phyloP scores from a whole-genome alignment of 2,888 invertebrate genomes.

The Catotricha subobsoleta region DNA sequence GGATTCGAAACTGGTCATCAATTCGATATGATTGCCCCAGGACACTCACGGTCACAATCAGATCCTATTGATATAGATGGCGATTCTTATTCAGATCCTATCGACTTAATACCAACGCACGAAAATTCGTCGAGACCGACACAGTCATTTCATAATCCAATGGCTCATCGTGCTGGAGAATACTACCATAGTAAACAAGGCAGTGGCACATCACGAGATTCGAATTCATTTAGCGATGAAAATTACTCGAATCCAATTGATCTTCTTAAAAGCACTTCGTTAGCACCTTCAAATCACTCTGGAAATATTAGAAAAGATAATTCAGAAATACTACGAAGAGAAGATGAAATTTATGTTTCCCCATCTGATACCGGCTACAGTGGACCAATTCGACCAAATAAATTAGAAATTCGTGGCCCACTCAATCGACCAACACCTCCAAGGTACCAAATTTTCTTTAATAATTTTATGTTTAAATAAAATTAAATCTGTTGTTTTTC shows the following conservation, averaged over 20 bases:
- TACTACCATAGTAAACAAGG: not conserved
- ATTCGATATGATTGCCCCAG: slow-evolving; percentile 32
- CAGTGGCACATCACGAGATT: not conserved
- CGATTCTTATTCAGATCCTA: slow-evolving; percentile 12
- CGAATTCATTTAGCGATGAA: slow-evolving; percentile 15
- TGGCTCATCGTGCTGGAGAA: not conserved
- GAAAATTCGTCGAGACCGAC: not conserved
- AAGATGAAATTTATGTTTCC: not conserved
- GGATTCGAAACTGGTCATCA: slow-evolving; percentile 18
- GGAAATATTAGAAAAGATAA: not conserved
- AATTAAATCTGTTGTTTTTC: not conserved
- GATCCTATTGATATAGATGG: slow-evolving; percentile 3
- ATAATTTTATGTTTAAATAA: not conserved
- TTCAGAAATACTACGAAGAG: not conserved
- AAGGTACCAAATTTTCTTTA: not conserved
- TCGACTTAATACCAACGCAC: slow-evolving; percentile 8
- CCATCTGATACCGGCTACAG: not conserved
- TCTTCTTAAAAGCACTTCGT: slow-evolving; percentile 20
- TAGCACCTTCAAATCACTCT: not conserved
- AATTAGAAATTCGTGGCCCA: slow-evolving; percentile 10
- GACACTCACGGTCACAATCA: not conserved
- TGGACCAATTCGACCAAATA: slow-evolving; percentile 8
- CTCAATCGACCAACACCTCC: slow-evolving; percentile 9
- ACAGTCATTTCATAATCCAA: slow-evolving; percentile 14
- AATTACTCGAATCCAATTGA: slow-evolving; percentile 38